phyloP scores from a whole-genome alignment of 2,888 invertebrate species.

The Athalia cordata region DNA sequence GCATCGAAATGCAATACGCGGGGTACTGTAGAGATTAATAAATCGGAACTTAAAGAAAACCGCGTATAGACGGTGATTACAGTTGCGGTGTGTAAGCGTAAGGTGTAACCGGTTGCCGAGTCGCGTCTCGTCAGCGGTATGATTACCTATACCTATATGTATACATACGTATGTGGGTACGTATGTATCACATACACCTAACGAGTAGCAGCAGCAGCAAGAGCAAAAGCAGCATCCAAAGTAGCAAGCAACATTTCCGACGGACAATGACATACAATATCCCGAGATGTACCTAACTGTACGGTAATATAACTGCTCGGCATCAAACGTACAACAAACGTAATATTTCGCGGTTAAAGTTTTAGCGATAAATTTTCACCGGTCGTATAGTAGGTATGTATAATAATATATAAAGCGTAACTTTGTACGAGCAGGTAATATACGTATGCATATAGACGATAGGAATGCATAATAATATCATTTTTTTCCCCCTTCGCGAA shows the following conservation, averaged over 20 bases:
- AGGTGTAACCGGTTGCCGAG: too few species aligned
- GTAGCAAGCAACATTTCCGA: too few species aligned
- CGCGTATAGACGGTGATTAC: too few species aligned
- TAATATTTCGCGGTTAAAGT: constrained; percentile 17
- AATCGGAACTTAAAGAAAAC: too few species aligned
- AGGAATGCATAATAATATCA: background rate
- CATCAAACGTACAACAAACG: background rate
- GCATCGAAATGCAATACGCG: too few species aligned
- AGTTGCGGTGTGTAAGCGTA: too few species aligned
- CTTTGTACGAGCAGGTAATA: background rate
- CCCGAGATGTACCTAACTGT: constrained; percentile 2
- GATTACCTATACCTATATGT: background rate
- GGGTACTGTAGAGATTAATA: too few species aligned
- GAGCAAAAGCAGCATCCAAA: background rate
- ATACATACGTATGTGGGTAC: background rate
- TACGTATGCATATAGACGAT: background rate
- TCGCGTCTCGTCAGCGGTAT: too few species aligned
- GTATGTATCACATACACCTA: background rate
- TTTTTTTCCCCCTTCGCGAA: too few species aligned
- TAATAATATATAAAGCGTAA: background rate
- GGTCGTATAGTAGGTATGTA: background rate
- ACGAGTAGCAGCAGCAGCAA: background rate
- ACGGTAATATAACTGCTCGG: constrained; percentile 12
- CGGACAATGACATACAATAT: background rate
- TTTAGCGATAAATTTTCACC: constrained; percentile 14